phyloP scores from a whole-genome alignment of 2,888 invertebrate species.

The Acanthosoma haemorrhoidale region DNA sequence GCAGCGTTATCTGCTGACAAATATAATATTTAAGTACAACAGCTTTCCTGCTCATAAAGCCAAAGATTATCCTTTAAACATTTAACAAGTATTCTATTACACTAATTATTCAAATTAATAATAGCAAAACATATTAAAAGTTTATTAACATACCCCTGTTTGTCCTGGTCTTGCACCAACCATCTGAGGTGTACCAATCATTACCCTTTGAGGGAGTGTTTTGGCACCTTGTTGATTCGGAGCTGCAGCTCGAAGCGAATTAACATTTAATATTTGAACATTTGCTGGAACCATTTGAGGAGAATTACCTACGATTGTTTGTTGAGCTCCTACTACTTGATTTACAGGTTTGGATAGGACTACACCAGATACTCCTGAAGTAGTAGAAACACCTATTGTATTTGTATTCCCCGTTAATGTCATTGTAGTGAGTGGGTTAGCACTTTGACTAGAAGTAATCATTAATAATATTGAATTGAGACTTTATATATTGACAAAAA shows the following conservation, averaged over 20 bases:
- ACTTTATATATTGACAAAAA: neutral
- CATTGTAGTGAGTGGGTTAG: constrained; percentile 53
- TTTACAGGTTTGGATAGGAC: constrained; percentile 58
- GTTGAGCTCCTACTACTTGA: constrained; percentile 54
- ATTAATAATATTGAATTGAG: neutral
- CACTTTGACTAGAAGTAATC: constrained; percentile 41
- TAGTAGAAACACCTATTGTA: constrained; percentile 44
- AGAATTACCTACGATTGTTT: constrained; percentile 57
- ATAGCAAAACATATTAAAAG: too few species aligned
- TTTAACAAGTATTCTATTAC: too few species aligned
- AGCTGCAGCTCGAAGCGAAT: constrained; percentile 58
- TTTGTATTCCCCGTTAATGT: constrained; percentile 43
- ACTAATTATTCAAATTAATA: too few species aligned
- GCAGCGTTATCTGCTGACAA: constrained; percentile 73
- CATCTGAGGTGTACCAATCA: constrained; percentile 70
- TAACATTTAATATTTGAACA: constrained; percentile 76
- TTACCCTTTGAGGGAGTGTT: constrained; percentile 66
- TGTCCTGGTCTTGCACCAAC: constrained; percentile 74
- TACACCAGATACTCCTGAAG: constrained; percentile 52
- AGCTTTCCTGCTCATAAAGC: too few species aligned
- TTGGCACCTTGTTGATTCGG: constrained; percentile 63
- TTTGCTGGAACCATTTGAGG: constrained; percentile 63
- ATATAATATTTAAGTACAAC: constrained; percentile 39
- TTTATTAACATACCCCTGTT: constrained; percentile 61
- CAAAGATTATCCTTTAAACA: too few species aligned